Evolutionary conservation across 2,888 invertebrate genomes (phyloP).

Genomic region (Anodontia alba): DNA sequence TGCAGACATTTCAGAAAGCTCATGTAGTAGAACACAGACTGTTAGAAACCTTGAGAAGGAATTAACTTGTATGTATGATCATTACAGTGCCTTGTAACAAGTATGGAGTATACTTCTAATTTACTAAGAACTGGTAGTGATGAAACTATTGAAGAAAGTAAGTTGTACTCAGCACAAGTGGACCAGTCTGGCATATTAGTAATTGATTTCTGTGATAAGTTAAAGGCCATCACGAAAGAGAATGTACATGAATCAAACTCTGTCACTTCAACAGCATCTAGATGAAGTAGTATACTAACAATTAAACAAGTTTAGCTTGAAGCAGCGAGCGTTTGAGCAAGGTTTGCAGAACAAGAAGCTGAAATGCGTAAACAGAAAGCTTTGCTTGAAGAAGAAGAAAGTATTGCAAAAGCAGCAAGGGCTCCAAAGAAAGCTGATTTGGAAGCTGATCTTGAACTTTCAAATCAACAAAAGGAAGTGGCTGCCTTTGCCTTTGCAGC

Average conservation of each 20-base stretch:
- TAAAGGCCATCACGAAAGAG: background rate
- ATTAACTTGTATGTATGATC: background rate
- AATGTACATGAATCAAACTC: background rate
- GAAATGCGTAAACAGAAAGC: background rate
- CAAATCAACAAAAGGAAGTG: background rate
- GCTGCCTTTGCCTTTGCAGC: background rate
- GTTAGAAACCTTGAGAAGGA: background rate
- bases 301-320: background rate
- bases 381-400: background rate
- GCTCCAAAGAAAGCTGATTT: background rate
- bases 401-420: background rate
- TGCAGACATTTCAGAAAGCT: too few species aligned
- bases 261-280: background rate
- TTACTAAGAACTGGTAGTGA: background rate
- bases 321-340: background rate
- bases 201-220: background rate
- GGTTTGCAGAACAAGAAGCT: background rate
- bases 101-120: background rate
- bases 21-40: background rate
- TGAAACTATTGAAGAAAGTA: background rate
- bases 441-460: background rate
- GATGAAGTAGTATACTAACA: background rate
- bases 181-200: background rate
- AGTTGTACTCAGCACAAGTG: background rate
- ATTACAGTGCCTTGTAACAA: background rate